phyloP scores from a whole-genome alignment of 1,140 invertebrate species.

The Zaprionus ghesquierei region DNA sequence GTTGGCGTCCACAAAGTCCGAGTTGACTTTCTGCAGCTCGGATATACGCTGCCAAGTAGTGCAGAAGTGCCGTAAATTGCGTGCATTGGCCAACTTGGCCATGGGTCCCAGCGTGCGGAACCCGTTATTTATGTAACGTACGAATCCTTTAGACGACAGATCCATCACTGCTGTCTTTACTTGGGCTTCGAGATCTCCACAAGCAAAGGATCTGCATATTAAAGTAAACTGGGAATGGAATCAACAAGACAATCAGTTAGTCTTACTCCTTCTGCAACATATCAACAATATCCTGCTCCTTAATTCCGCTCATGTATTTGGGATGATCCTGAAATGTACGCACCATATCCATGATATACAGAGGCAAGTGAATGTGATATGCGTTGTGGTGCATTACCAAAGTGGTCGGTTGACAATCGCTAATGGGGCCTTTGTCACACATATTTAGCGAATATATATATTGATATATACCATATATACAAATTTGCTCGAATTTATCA shows the following conservation, averaged over 20 bases:
- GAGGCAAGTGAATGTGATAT: constrained; percentile 71
- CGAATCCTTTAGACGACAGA: constrained; percentile 64
- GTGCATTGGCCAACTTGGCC: constrained; percentile 72
- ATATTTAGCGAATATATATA: constrained; percentile 28
- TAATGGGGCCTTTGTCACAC: constrained; percentile 53
- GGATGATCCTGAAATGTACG: constrained; percentile 78
- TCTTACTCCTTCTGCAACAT: constrained; percentile 76
- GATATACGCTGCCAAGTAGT: constrained; percentile 71
- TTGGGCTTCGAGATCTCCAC: constrained; percentile 74
- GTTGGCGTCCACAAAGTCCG: constrained; percentile 41
- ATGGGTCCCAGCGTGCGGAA: constrained; percentile 78
- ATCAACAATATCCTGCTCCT: constrained; percentile 64
- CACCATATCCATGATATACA: constrained; percentile 75
- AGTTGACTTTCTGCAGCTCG: constrained; percentile 66
- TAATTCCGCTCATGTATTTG: constrained; percentile 64
- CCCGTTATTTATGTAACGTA: constrained; percentile 68
- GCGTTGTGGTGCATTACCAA: constrained; percentile 58
- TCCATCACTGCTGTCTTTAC: constrained; percentile 71
- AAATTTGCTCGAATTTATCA: not conserved
- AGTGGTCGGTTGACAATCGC: constrained; percentile 66
- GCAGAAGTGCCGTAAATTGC: constrained; percentile 67
- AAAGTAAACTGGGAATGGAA: not conserved
- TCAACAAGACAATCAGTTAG: not conserved
- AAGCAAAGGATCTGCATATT: constrained; percentile 56
- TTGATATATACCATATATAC: not conserved